Evolutionary conservation across 2,797 vertebrate species (phyloP).

Genomic region (Alosa sapidissima): DNA sequence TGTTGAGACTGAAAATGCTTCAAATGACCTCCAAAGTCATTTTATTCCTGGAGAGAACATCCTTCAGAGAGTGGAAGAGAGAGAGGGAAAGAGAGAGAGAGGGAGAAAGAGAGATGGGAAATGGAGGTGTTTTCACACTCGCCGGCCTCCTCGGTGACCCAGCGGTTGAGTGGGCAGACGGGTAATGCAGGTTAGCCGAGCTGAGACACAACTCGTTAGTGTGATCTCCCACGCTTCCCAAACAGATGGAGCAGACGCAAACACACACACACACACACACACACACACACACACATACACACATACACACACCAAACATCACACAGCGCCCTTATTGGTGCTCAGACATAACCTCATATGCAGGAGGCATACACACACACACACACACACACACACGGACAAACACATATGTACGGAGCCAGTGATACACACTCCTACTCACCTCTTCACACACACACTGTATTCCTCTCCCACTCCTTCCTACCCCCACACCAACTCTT

Average conservation of each 20-base stretch:
- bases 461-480: not conserved
- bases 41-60: conserved; percentile 4
- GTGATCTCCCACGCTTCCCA: conserved; percentile 56
- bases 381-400: conserved; percentile 6
- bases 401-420: not conserved
- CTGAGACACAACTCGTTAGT: conserved; percentile 55
- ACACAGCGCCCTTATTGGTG: not conserved
- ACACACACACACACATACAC: conserved; percentile 33
- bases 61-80: not conserved
- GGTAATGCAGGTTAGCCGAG: conserved; percentile 46
- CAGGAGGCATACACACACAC: not conserved
- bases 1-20: conserved; percentile 22
- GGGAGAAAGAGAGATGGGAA: not conserved
- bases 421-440: not conserved
- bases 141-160: conserved; percentile 46
- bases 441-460: not conserved
- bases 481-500: not conserved
- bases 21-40: conserved; percentile 23
- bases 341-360: conserved; percentile 6
- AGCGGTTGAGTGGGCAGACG: conserved; percentile 52
- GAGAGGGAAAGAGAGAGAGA: not conserved
- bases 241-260: conserved; percentile 51
- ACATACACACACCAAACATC: conserved; percentile 35
- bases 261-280: conserved; percentile 41
- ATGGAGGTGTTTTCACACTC: conserved; percentile 45